Percentiles rank a stretch among this genome's conserved stretches.
Conservation (phyloP, 2,888 invertebrate species). For the Lasioglossum marginatum region DNA sequence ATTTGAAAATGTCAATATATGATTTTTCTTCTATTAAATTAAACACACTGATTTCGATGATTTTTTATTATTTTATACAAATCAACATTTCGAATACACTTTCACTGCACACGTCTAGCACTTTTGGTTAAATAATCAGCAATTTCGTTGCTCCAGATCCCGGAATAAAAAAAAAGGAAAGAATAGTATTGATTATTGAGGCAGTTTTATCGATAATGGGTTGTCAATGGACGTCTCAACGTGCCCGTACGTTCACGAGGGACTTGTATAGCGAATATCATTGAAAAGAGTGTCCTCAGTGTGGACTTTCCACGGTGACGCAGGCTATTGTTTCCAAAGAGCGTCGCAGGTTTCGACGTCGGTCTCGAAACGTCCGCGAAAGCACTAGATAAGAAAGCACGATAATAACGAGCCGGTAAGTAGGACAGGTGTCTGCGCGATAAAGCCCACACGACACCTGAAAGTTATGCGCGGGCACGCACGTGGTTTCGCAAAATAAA, state of each 20-base stretch:
- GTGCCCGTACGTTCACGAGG: neutral
- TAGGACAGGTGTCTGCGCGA: constrained; percentile 82
- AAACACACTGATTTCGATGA: too few species aligned
- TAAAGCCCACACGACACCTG: constrained; percentile 78
- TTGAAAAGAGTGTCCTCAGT: neutral
- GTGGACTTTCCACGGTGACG: neutral
- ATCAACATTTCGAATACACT: too few species aligned
- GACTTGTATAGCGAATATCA: neutral
- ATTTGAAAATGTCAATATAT: too few species aligned
- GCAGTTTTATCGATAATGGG: too few species aligned
- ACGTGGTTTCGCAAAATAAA: constrained; percentile 77
- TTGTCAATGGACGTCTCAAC: neutral
- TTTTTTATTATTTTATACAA: too few species aligned
- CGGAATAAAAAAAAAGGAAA: too few species aligned
- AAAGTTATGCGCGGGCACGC: constrained; percentile 82
- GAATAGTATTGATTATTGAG: neutral
- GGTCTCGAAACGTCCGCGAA: constrained; percentile 61
- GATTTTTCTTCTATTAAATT: too few species aligned
- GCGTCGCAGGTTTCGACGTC: constrained; percentile 36
- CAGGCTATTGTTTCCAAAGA: constrained; percentile 21
- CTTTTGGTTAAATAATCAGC: too few species aligned
- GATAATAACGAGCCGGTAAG: constrained; percentile 80
- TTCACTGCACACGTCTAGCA: too few species aligned
- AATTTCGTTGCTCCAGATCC: too few species aligned
- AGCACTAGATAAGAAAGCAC: constrained; percentile 73